Conservation (phyloP, 2,888 invertebrate genomes). For the Scaptomyza flava region DNA sequence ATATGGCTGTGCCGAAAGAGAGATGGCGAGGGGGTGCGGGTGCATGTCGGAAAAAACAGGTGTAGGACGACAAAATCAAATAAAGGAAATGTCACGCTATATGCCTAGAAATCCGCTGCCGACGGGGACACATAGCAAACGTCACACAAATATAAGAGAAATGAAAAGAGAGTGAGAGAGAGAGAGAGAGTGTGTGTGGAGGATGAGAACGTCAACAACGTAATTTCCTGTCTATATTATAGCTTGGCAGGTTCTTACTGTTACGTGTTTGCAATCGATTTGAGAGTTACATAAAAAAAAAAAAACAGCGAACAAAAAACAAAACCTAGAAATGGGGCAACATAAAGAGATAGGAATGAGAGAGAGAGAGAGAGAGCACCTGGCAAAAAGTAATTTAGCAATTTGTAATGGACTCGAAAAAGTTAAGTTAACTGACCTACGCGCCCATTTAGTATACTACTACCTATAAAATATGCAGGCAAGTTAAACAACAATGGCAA, state of each 20-base stretch:
- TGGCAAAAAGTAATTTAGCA: conserved; percentile 53
- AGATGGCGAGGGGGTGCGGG: background rate
- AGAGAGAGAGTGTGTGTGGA: background rate
- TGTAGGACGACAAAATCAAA: conserved; percentile 67
- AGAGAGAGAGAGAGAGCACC: conserved; percentile 1
- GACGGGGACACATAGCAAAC: conserved; percentile 33
- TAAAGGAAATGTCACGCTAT: conserved; percentile 79
- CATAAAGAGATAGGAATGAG: background rate
- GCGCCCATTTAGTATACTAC: conserved; percentile 31
- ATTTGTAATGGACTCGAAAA: conserved; percentile 42
- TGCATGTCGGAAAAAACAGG: conserved; percentile 4
- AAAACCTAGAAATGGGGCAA: background rate
- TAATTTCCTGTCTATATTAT: conserved; percentile 53
- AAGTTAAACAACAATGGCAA: conserved; percentile 71
- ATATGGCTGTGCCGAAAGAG: conserved; percentile 10
- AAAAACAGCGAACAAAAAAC: conserved; percentile 50
- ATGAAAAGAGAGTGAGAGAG: background rate
- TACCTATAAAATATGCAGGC: conserved; percentile 64
- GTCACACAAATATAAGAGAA: conserved; percentile 31
- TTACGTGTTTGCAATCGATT: conserved; percentile 80
- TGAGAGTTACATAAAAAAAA: conserved; percentile 79
- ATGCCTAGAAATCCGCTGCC: conserved; percentile 47
- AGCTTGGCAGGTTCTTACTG: conserved; percentile 67
- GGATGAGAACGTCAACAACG: conserved; percentile 55
- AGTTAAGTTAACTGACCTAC: conserved; percentile 70